Evolutionary conservation across 2,888 invertebrate species (phyloP).

Genomic region (Erebia ligea): DNA sequence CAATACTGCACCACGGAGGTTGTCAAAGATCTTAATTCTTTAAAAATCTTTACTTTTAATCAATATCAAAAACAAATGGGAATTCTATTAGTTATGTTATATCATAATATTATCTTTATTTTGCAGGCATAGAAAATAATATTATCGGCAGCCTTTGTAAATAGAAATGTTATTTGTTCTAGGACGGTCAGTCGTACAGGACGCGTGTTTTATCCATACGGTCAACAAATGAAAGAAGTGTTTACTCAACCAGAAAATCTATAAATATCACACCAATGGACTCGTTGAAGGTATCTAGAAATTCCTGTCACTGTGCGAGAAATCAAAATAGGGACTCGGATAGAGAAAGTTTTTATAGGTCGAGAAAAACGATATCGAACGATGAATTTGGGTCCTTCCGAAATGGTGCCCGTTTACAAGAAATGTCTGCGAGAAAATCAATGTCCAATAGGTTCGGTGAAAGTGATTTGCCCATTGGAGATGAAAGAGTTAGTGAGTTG

Average conservation of each 20-base stretch:
- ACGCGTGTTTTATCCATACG: constrained; percentile 74
- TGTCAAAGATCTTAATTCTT: too few relatives aligned
- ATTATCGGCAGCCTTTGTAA: constrained; percentile 6
- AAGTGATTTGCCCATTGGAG: constrained; percentile 61
- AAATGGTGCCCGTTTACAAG: constrained; percentile 43
- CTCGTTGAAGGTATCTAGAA: constrained; percentile 57
- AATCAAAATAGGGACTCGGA: constrained; percentile 52
- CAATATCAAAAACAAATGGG: too few relatives aligned
- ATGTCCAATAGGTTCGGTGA: constrained; percentile 48
- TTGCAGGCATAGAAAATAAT: constrained; percentile 3
- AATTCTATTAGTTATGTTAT: background rate
- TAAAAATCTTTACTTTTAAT: too few relatives aligned
- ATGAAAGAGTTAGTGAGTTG: constrained; percentile 72
- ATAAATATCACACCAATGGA: constrained; percentile 61
- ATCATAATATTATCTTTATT: background rate
- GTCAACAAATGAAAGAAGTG: constrained; percentile 70
- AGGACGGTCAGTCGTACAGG: constrained; percentile 76
- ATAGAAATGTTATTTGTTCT: constrained; percentile 32
- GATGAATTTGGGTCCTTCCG: constrained; percentile 54
- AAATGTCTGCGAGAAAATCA: constrained; percentile 46
- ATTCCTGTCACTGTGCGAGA: constrained; percentile 62
- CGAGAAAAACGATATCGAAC: constrained; percentile 45
- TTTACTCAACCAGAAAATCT: constrained; percentile 68
- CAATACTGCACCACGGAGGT: too few relatives aligned
- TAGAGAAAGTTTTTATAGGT: constrained; percentile 60